Conservation (phyloP, 2,113 vertebrate genomes). For the Origma solitaria region DNA sequence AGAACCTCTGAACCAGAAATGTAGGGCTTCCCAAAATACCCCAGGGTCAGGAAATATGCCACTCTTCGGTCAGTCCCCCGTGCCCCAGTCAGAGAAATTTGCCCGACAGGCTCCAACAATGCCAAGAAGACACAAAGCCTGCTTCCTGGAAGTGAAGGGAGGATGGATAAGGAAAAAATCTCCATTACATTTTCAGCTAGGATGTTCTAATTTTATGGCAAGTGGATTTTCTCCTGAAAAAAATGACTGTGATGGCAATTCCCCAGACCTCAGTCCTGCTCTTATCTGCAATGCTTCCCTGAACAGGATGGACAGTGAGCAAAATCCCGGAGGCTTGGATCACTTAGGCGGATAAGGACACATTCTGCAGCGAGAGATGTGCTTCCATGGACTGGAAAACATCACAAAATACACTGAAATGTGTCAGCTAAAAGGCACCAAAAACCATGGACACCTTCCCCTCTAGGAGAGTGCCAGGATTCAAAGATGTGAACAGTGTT, state of each 20-base stretch:
- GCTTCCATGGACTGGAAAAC: neutral
- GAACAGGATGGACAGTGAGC: neutral
- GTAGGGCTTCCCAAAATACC: neutral
- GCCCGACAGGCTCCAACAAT: neutral
- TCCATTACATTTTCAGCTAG: neutral
- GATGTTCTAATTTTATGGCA: neutral
- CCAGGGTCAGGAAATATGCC: neutral
- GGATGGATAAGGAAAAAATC: neutral
- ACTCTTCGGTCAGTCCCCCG: neutral
- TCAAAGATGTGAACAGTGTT: neutral
- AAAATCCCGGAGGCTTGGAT: neutral
- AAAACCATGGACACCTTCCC: neutral
- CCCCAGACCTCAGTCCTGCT: neutral
- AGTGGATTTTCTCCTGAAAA: neutral
- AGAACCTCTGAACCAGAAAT: neutral
- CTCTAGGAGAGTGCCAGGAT: neutral
- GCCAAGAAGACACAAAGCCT: neutral
- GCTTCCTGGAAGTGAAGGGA: neutral
- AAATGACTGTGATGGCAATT: neutral
- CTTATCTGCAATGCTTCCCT: neutral
- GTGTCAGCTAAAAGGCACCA: neutral
- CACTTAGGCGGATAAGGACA: neutral
- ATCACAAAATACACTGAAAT: neutral
- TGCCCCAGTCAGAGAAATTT: neutral
- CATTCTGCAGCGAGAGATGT: neutral